Evolutionary conservation across 35 echinoderm and acorn worm species (phyloP), one percentile per base, ranked within the genome.

Genomic region (Hemicentrotus pulcherrimus): DNA sequence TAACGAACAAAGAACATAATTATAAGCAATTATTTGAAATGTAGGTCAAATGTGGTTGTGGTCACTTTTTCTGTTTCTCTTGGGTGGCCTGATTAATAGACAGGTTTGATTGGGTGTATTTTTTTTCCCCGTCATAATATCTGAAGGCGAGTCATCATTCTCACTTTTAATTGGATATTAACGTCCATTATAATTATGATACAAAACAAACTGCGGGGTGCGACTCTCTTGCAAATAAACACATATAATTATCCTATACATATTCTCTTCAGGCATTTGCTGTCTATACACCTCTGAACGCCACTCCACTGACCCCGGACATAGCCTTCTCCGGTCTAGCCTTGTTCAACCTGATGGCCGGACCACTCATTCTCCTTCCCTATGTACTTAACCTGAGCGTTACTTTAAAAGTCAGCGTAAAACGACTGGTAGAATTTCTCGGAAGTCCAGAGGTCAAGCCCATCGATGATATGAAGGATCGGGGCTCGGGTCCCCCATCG

Each of bases 291-390:
- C 32, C 88, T 8, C 31, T 96, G 13, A 96, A 78, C n/a, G 32
- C 78, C 9, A 46, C 60, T 18, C 93, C 94, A 52, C 86, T 97
- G 50, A 95, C 90, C 22, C 97, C 97, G 11, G 97, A 96, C 46
- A 52, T 65, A 12, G 94, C 97, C 19, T 97, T 97, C 59, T 95
- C 94, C 28, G 70, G 95, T 12, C 91, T 97, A 15, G 95, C 97
- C 14, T 91, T 97, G 19, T 96, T 97, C 94, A 96, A 96, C 85
- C 97, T 95, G 61, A 86, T 96, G 31, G 65, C 71, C 9, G 19
- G 88, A 11, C 95, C 97, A 15, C 85, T 97, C 15, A 70, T 95
- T 32, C 31, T 92, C 15, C 89, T 97, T 30, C 95, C 97, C 12
- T 59, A 95, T 32, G 61, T 94, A 18, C 31, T 97, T 24, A 32